Evolutionary conservation across 2,797 vertebrate genomes (phyloP).

Genomic region (Aplochiton taeniatus): DNA sequence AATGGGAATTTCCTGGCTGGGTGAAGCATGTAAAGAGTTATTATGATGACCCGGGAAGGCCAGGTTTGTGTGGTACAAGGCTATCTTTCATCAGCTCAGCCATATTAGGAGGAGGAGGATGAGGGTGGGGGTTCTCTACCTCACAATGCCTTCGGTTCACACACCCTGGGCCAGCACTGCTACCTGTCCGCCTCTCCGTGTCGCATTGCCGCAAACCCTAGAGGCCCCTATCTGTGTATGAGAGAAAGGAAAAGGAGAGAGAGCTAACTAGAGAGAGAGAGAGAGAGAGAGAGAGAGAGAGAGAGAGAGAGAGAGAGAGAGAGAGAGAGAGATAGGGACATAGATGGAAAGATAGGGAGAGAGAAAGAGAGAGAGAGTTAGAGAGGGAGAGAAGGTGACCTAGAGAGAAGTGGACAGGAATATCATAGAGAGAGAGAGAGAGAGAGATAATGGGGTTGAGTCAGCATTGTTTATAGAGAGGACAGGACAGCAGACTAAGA

Average conservation of each 20-base stretch:
- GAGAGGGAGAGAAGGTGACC: background rate
- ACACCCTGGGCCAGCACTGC: background rate
- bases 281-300: background rate
- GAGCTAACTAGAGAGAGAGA: background rate
- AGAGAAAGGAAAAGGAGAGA: background rate
- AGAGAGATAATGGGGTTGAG: conserved; percentile 23
- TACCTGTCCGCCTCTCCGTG: background rate
- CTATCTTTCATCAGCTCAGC: conserved; percentile 4
- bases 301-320: conserved; percentile 6
- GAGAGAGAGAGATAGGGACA: conserved; percentile 17
- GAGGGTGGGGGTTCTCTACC: background rate
- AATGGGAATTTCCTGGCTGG: conserved; percentile 20
- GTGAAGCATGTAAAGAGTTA: conserved; percentile 30
- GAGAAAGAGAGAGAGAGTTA: background rate
- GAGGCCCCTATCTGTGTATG: background rate
- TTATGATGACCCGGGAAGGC: conserved; percentile 13
- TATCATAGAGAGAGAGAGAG: conserved; percentile 18
- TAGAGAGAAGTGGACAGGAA: conserved; percentile 24
- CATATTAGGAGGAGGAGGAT: background rate
- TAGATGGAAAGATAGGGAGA: conserved; percentile 15
- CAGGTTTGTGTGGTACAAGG: background rate
- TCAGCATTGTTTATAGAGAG: conserved; percentile 35
- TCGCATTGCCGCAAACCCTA: background rate
- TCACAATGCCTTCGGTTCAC: background rate
- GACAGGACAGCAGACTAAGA: background rate